These are phyloP conservation scores for Acanthiza pusilla DNA, from an alignment of 2,797 vertebrate genomes.

Conservation along the genomic window DNA sequence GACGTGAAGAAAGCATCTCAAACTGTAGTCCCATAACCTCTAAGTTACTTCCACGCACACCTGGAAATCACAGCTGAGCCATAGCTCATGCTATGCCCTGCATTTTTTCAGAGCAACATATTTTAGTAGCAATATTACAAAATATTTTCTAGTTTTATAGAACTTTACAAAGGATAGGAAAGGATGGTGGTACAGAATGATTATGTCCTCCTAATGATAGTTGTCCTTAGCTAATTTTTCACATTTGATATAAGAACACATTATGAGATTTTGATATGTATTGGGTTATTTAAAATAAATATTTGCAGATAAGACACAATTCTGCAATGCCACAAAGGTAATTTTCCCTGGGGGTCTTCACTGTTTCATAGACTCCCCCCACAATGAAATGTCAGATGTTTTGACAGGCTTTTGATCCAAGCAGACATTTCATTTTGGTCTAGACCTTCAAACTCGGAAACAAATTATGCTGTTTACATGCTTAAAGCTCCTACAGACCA, in stretches of 20 bases:
- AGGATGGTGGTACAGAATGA: neutral
- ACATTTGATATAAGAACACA: neutral
- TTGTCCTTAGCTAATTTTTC: neutral
- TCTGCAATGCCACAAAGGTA: neutral
- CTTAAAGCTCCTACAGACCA: neutral
- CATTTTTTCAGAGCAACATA: neutral
- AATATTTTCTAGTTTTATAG: neutral
- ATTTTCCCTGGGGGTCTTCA: neutral
- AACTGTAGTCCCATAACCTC: neutral
- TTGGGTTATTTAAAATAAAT: neutral
- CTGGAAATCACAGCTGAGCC: neutral
- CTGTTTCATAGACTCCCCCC: neutral
- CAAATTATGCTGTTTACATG: neutral
- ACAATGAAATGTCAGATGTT: neutral
- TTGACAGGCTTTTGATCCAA: neutral
- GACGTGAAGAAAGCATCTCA: neutral
- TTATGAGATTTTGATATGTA: neutral
- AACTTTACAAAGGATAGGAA: neutral
- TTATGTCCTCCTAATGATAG: fast-evolving
- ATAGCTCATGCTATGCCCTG: too few relatives aligned
- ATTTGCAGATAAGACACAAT: neutral
- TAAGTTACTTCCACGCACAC: neutral
- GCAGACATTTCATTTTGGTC: neutral
- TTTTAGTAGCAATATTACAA: neutral
- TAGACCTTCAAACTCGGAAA: neutral